Conservation (phyloP, 1,140 invertebrate genomes). For the Caenorhabditis tropicalis region DNA sequence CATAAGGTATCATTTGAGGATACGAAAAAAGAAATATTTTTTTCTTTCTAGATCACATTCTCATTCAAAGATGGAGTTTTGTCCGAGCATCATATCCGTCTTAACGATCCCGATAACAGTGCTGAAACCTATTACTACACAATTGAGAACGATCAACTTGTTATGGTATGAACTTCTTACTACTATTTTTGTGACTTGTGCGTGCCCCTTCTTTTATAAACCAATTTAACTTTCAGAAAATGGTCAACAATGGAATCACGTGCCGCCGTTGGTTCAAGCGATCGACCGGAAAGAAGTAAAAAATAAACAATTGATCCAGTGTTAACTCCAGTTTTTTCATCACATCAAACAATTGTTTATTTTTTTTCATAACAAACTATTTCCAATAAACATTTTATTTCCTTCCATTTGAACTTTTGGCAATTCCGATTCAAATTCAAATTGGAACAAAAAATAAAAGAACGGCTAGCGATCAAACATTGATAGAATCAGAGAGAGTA, state of each 20-base stretch:
- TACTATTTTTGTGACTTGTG: neutral
- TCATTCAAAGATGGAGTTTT: conserved; percentile 58
- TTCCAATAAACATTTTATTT: neutral
- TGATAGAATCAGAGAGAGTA: neutral
- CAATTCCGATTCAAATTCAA: too few relatives aligned
- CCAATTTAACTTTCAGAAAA: conserved; percentile 44
- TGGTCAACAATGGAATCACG: conserved; percentile 58
- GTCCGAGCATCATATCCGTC: conserved; percentile 62
- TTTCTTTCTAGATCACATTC: conserved; percentile 62
- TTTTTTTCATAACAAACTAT: neutral
- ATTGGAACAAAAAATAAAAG: neutral
- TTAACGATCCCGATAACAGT: conserved; percentile 60
- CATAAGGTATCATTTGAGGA: conserved; percentile 57
- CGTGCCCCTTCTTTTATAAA: neutral
- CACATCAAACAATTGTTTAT: neutral
- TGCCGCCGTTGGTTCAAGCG: conserved; percentile 59
- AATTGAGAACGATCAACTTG: conserved; percentile 60
- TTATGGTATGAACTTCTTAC: conserved; percentile 54
- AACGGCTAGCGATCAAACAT: conserved; percentile 9
- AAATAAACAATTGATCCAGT: neutral
- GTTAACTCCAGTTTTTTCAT: neutral
- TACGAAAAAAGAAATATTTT: neutral
- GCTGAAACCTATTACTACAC: conserved; percentile 66
- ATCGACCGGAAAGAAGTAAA: conserved; percentile 28
- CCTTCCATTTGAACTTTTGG: neutral